A percentile compares a stretch with the other conserved stretches of the same genome.
Evolutionary conservation across 2,797 vertebrate species (phyloP).

Genomic region (Phrynocephalus forsythii): DNA sequence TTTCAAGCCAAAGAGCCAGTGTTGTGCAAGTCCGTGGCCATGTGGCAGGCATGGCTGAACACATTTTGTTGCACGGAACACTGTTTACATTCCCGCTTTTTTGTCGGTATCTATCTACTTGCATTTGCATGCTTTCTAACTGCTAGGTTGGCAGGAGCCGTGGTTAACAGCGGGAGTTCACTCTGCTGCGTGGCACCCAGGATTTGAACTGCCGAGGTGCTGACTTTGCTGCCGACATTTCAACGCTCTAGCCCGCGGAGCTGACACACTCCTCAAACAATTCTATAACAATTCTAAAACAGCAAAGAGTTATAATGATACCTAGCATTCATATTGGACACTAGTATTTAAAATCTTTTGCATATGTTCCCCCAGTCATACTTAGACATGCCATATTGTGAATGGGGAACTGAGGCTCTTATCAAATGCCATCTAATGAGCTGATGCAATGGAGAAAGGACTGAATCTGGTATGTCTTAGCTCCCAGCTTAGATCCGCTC

Average conservation of each 20-base stretch:
- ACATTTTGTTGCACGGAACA: too few species aligned
- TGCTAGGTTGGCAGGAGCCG: too few species aligned
- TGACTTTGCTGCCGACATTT: not conserved
- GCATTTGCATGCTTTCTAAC: too few species aligned
- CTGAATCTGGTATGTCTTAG: not conserved
- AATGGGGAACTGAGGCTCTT: not conserved
- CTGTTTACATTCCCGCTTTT: too few species aligned
- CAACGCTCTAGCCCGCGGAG: too few species aligned
- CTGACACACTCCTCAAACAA: not conserved
- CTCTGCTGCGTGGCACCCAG: too few species aligned
- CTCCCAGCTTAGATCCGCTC: not conserved
- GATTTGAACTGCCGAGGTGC: not conserved
- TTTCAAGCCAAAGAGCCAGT: too few species aligned
- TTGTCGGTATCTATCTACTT: too few species aligned
- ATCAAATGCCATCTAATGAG: not conserved
- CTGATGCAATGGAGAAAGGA: not conserved
- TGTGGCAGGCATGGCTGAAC: too few species aligned
- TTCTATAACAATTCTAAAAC: not conserved
- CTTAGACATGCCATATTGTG: not conserved
- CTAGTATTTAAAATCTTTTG: not conserved
- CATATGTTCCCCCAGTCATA: not conserved
- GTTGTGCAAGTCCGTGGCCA: too few species aligned
- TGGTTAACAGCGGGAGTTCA: too few species aligned
- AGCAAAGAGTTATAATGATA: not conserved
- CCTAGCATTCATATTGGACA: not conserved